Conservation (phyloP, 2,888 invertebrate genomes). For the Orthonevra nobilis region DNA sequence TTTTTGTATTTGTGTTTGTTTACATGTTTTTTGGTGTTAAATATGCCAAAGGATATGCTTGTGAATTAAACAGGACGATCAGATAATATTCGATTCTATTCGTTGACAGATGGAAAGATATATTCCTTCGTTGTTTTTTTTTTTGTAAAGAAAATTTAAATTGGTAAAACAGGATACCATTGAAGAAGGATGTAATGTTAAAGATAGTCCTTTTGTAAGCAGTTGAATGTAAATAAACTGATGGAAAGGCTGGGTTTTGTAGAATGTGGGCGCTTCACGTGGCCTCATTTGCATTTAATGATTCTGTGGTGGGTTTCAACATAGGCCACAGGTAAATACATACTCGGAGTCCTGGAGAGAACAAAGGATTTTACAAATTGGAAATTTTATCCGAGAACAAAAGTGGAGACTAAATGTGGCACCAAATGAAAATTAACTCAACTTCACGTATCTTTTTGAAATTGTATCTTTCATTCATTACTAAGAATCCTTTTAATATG, state of each 20-base stretch:
- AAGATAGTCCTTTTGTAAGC: background rate
- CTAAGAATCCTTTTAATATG: too few relatives aligned
- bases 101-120: background rate
- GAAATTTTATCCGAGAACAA: too few relatives aligned
- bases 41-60: conserved; percentile 34
- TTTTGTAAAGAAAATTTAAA: conserved; percentile 1
- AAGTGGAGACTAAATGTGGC: too few relatives aligned
- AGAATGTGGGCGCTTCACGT: too few relatives aligned
- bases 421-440: too few relatives aligned
- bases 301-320: too few relatives aligned
- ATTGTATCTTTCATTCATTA: too few relatives aligned
- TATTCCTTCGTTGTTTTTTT: background rate
- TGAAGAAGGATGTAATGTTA: background rate
- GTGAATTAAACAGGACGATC: conserved; percentile 12
- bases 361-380: background rate
- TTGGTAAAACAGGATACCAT: conserved; percentile 4
- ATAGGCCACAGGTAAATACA: background rate
- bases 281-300: too few relatives aligned
- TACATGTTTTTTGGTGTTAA: conserved; percentile 28
- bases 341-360: background rate
- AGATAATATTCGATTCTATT: conserved; percentile 6
- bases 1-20: conserved; percentile 10
- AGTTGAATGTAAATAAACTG: background rate
- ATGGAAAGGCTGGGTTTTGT: too few relatives aligned
- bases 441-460: too few relatives aligned